These are phyloP conservation scores for Dicranocentrus wangi DNA, from an alignment of 2,888 invertebrate species.

Conservation along the genomic window DNA sequence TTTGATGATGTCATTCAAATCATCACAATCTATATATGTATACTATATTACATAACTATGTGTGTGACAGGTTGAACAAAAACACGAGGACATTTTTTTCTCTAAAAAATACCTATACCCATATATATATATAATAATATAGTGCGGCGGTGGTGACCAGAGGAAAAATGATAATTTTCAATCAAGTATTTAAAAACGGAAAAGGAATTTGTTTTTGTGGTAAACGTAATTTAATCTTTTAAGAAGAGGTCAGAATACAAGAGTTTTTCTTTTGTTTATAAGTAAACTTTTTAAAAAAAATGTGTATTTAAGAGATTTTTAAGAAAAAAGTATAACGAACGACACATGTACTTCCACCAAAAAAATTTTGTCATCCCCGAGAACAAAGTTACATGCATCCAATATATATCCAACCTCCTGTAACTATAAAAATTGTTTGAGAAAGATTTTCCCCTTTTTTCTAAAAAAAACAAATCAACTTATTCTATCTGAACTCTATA, in stretches of 20 bases:
- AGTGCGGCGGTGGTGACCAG: too few species aligned
- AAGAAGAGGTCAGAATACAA: background rate
- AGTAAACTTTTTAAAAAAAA: too few species aligned
- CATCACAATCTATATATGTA: too few species aligned
- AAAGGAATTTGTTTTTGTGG: background rate
- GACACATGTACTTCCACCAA: conserved; percentile 32
- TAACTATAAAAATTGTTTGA: background rate
- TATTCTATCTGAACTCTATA: background rate
- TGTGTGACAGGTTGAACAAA: too few species aligned
- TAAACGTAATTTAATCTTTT: background rate
- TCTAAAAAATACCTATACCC: too few species aligned
- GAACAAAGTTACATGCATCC: background rate
- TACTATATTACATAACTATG: too few species aligned
- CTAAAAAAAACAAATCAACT: background rate
- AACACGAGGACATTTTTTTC: too few species aligned
- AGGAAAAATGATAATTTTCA: conserved; percentile 19
- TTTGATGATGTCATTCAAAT: too few species aligned
- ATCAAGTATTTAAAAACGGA: conserved; percentile 29
- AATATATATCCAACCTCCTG: background rate
- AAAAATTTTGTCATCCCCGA: conserved; percentile 25
- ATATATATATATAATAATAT: too few species aligned
- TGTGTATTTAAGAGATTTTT: conserved; percentile 48
- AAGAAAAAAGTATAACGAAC: too few species aligned
- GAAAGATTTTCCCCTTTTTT: background rate
- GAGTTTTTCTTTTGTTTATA: too few species aligned